Conservation (phyloP, 2,113 vertebrate species). For the Ramphastos sulfuratus region DNA sequence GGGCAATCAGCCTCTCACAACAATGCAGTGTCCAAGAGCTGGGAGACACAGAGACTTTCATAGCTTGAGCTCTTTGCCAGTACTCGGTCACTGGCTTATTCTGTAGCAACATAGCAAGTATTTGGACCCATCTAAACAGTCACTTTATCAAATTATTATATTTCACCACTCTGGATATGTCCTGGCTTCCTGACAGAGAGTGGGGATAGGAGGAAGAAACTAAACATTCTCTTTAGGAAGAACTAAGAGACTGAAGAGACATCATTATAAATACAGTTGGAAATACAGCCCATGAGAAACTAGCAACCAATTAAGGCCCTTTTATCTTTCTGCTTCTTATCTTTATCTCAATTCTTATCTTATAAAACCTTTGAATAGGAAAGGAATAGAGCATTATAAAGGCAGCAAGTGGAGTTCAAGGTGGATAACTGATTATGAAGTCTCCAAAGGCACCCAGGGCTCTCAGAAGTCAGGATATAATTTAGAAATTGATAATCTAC, state of each 20-base stretch:
- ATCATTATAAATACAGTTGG: background rate
- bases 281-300: constrained; percentile 6
- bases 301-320: constrained; percentile 37
- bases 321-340: constrained; percentile 20
- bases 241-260: background rate
- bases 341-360: constrained; percentile 37
- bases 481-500: constrained; percentile 17
- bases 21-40: background rate
- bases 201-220: background rate
- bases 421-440: background rate
- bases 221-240: background rate
- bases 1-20: too few relatives aligned
- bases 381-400: background rate
- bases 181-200: background rate
- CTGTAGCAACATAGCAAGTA: background rate
- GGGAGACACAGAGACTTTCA: fast-evolving
- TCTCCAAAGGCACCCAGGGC: background rate
- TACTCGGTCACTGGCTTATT: background rate
- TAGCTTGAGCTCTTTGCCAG: background rate
- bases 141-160: background rate
- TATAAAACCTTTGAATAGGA: constrained; percentile 26
- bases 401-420: background rate
- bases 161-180: background rate
- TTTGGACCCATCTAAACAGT: background rate
- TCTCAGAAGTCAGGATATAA: background rate